These are phyloP conservation scores for Bugulina stolonifera DNA, from an alignment of 2,888 invertebrate genomes.

Conservation along the genomic window DNA sequence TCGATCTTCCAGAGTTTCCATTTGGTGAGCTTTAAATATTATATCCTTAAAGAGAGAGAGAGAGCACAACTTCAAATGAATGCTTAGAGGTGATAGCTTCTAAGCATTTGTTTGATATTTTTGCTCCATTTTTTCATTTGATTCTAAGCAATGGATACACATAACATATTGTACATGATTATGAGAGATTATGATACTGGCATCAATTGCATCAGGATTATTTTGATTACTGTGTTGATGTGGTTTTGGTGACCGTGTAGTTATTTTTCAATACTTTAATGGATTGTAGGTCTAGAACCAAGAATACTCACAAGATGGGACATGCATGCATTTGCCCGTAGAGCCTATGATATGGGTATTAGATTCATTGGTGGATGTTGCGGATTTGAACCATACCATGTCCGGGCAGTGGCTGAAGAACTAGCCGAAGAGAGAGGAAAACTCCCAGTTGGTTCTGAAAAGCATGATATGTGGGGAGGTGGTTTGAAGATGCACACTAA, in stretches of 20 bases:
- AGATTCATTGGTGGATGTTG: constrained; percentile 54
- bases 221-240: no score
- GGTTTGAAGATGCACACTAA: constrained; percentile 54
- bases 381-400: constrained; percentile 53
- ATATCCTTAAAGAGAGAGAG: no score
- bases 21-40: constrained; percentile 42
- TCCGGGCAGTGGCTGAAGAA: constrained; percentile 52
- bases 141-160: no score
- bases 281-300: constrained; percentile 48
- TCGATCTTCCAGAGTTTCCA: constrained; percentile 54
- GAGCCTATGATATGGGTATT: constrained; percentile 51
- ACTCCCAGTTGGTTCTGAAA: constrained; percentile 41
- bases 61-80: no score
- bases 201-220: no score
- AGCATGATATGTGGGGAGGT: constrained; percentile 51
- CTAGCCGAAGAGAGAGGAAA: constrained; percentile 40
- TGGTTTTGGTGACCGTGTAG: no score
- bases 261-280: no score
- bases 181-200: no score
- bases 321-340: constrained; percentile 51
- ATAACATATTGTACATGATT: no score
- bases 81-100: no score
- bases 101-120: no score
- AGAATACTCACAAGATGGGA: constrained; percentile 52
- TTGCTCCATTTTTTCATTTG: no score